Evolutionary conservation across 2,797 vertebrate species (phyloP).

Genomic region (Aotus griseimembra): DNA sequence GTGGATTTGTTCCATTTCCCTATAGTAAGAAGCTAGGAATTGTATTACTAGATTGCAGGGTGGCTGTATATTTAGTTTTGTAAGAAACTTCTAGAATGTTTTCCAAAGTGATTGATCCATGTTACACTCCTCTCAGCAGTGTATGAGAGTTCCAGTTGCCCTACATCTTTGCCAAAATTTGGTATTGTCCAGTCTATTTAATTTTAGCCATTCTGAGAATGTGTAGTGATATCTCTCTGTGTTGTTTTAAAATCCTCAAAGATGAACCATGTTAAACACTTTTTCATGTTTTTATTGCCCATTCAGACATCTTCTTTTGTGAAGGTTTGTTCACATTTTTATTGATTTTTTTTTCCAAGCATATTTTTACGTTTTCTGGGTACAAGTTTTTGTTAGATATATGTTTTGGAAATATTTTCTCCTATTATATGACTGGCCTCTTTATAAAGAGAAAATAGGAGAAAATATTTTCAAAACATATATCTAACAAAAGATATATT

Average conservation of each 20-base stretch:
- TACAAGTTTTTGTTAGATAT: not conserved
- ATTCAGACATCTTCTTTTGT: not conserved
- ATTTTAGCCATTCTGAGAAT: not conserved
- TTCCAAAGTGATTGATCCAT: not conserved
- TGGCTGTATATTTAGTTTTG: not conserved
- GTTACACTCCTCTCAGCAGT: not conserved
- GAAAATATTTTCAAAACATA: no score
- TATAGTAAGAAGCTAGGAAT: not conserved
- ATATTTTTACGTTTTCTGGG: not conserved
- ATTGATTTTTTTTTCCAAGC: not conserved
- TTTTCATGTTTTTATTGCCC: not conserved
- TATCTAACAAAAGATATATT: no score
- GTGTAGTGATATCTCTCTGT: not conserved
- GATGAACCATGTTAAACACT: not conserved
- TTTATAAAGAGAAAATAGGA: not conserved
- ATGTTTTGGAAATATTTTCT: conserved; percentile 6
- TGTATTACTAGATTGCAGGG: not conserved
- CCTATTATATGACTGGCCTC: not conserved
- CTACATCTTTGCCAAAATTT: not conserved
- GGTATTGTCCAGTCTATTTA: not conserved
- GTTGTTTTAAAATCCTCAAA: not conserved
- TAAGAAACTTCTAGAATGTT: not conserved
- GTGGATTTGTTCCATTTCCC: not conserved
- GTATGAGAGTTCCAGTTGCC: not conserved
- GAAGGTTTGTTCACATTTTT: not conserved